Conservation (phyloP, 1,140 invertebrate species). For the Meteorus sp. region DNA sequence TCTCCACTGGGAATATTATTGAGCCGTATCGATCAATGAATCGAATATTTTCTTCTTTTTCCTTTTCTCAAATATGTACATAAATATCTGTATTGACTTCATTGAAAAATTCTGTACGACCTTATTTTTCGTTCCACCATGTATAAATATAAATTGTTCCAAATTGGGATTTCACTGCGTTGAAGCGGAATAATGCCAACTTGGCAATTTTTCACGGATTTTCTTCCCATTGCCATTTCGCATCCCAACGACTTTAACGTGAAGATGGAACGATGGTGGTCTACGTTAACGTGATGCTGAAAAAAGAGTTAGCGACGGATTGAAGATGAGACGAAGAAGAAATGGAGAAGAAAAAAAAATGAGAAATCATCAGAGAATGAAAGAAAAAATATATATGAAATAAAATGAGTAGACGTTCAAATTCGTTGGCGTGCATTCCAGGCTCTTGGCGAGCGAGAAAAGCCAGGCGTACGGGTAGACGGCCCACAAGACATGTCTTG, state of each 20-base stretch:
- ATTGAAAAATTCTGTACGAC: slow-evolving; percentile 11
- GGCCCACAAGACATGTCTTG: neutral
- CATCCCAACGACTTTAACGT: slow-evolving; percentile 13
- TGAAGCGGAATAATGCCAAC: slow-evolving; percentile 22
- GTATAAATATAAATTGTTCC: slow-evolving; percentile 20
- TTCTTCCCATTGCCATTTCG: slow-evolving; percentile 17
- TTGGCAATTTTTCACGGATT: slow-evolving; percentile 27
- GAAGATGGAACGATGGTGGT: no score
- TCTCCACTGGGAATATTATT: neutral
- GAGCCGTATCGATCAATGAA: neutral
- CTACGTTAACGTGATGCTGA: no score
- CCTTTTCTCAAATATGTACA: slow-evolving; percentile 8
- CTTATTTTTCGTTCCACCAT: slow-evolving; percentile 3
- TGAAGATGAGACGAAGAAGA: neutral
- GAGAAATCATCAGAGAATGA: neutral
- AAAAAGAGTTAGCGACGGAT: neutral
- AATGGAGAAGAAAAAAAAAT: neutral
- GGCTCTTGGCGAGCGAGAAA: slow-evolving; percentile 1
- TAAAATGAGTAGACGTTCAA: neutral
- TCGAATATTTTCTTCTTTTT: neutral
- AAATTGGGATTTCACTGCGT: slow-evolving; percentile 16
- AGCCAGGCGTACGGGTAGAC: neutral
- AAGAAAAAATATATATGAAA: neutral
- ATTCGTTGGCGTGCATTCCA: neutral
- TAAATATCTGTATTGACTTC: neutral